A percentile compares a stretch with the other conserved stretches of the same genome.
phyloP scores from a whole-genome alignment of 2,113 vertebrate species.

The Proteles cristata region DNA sequence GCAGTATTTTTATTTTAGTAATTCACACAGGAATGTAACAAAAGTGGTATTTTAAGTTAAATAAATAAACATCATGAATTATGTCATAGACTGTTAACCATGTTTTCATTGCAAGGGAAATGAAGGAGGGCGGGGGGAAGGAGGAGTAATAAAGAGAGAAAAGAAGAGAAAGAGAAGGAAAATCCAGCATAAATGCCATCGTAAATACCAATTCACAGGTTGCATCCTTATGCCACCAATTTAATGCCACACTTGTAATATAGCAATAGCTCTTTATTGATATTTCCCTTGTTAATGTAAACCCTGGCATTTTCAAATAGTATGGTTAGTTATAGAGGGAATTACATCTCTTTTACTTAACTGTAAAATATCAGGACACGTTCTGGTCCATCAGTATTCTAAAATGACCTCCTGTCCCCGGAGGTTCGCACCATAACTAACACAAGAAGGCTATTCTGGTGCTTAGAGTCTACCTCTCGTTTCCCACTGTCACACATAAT shows the following conservation, averaged over 20 bases:
- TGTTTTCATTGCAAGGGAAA: background rate
- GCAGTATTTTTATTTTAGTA: background rate
- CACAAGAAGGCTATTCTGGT: background rate
- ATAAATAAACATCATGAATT: background rate
- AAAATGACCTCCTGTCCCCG: background rate
- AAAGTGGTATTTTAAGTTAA: background rate
- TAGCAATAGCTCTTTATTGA: background rate
- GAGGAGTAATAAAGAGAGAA: background rate
- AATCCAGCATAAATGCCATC: background rate
- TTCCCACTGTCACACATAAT: background rate
- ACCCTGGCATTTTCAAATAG: background rate
- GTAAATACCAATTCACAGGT: background rate
- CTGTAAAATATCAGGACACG: background rate
- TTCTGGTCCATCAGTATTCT: background rate
- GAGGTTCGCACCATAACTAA: background rate
- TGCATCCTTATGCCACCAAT: background rate
- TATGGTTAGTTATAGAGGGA: background rate
- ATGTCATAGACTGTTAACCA: background rate
- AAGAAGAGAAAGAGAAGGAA: background rate
- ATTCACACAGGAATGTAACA: background rate
- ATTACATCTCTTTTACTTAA: background rate
- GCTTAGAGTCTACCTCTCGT: background rate
- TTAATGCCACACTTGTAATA: background rate
- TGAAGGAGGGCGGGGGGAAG: background rate
- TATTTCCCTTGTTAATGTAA: background rate